Conservation (phyloP, 2,113 vertebrate species). For the Desmodus rotundus region DNA sequence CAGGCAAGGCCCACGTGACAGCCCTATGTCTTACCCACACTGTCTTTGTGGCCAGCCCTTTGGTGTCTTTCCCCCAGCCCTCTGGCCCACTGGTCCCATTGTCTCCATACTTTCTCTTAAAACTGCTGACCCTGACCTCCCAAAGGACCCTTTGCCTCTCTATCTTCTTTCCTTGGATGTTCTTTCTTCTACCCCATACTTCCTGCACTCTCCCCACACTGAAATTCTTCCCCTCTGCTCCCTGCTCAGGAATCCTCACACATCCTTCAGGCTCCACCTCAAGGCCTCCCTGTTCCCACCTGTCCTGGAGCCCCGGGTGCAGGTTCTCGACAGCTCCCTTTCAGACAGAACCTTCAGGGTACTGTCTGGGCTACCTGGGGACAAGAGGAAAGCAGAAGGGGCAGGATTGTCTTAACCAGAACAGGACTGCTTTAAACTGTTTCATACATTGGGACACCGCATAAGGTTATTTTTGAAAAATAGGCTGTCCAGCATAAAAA, state of each 20-base stretch:
- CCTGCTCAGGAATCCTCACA: accelerated
- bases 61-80: background rate
- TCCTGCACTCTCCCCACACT: background rate
- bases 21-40: background rate
- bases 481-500: background rate
- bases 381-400: background rate
- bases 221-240: background rate
- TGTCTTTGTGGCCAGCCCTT: accelerated
- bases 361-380: accelerated
- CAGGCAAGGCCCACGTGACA: accelerated
- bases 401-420: background rate
- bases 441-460: background rate
- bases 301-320: too few relatives aligned
- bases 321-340: background rate
- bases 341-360: background rate
- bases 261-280: background rate
- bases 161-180: background rate
- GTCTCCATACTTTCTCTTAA: background rate
- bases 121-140: background rate
- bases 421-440: background rate
- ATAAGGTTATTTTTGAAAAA: background rate
- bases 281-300: background rate
- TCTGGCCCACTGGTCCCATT: too few relatives aligned
- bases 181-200: background rate
- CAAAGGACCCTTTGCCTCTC: background rate